Percentiles rank a stretch among this genome's conserved stretches.
phyloP scores from a whole-genome alignment of 2,113 vertebrate species.

The Rattus rattus region DNA sequence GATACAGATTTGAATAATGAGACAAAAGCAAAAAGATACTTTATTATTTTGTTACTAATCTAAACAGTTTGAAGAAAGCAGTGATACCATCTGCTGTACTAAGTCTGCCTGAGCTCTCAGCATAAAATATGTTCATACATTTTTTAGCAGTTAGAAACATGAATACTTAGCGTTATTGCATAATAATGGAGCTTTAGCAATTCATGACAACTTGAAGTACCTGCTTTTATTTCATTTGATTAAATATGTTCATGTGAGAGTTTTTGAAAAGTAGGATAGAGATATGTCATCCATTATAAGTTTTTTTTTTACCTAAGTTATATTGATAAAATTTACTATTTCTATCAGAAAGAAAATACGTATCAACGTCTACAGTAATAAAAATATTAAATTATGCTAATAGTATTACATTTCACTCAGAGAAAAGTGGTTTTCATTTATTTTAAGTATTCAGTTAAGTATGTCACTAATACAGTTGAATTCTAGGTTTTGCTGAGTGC shows the following conservation, averaged over 20 bases:
- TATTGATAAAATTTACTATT: slow-evolving; percentile 68
- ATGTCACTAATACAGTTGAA: background rate
- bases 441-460: slow-evolving; percentile 54
- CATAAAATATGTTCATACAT: slow-evolving; percentile 66
- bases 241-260: slow-evolving; percentile 60
- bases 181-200: slow-evolving; percentile 66
- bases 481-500: slow-evolving; percentile 49
- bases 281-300: slow-evolving; percentile 35
- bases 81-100: slow-evolving; percentile 63
- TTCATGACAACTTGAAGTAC: slow-evolving; percentile 67
- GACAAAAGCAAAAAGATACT: slow-evolving; percentile 49
- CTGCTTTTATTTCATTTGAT: slow-evolving; percentile 65
- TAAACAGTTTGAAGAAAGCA: slow-evolving; percentile 65
- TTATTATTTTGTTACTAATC: slow-evolving; percentile 60
- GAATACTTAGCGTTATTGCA: slow-evolving; percentile 62
- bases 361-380: slow-evolving; percentile 46
- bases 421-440: slow-evolving; percentile 48
- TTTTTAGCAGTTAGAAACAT: slow-evolving; percentile 64
- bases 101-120: slow-evolving; percentile 53
- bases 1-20: slow-evolving; percentile 59
- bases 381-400: slow-evolving; percentile 50
- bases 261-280: slow-evolving; percentile 43
- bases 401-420: slow-evolving; percentile 47
- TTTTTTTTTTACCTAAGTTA: slow-evolving; percentile 54
- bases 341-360: slow-evolving; percentile 41